Evolutionary conservation across 2,797 vertebrate genomes (phyloP).

Genomic region (Spinus olivaceus): DNA sequence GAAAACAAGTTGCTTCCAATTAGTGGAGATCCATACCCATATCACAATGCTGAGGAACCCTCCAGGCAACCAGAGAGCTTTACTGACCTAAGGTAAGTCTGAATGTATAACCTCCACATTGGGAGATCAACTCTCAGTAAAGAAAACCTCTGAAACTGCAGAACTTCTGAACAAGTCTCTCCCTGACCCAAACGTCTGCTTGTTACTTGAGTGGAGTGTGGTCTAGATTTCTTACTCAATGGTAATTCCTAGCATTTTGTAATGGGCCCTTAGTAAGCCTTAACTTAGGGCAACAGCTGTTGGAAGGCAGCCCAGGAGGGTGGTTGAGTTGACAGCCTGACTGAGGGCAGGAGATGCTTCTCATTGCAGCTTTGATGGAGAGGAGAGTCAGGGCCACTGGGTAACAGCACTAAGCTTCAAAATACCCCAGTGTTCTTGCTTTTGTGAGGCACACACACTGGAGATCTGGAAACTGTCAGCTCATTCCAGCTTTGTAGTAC

Average conservation of each 20-base stretch:
- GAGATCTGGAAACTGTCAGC: conserved; percentile 18
- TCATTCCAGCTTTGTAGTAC: neutral
- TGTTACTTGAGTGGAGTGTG: neutral
- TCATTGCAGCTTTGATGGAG: neutral
- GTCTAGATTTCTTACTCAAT: neutral
- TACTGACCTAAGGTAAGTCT: neutral
- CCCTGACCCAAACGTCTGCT: neutral
- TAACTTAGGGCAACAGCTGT: neutral
- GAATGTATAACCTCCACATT: neutral
- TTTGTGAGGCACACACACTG: neutral
- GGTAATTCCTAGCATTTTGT: neutral
- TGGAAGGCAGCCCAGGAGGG: neutral
- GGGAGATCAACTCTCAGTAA: fast-evolving
- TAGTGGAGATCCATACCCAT: neutral
- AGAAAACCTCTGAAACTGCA: neutral
- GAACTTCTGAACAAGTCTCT: neutral
- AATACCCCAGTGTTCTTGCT: neutral
- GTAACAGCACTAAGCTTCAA: neutral
- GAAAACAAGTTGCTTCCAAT: neutral
- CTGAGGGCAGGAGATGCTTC: neutral
- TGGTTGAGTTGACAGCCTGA: neutral
- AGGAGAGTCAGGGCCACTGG: neutral
- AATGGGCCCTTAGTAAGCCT: conserved; percentile 1
- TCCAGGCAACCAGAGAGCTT: neutral
- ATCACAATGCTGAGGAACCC: neutral